Evolutionary conservation across 2,888 invertebrate genomes (phyloP).

Genomic region (Diarsia mendica): DNA sequence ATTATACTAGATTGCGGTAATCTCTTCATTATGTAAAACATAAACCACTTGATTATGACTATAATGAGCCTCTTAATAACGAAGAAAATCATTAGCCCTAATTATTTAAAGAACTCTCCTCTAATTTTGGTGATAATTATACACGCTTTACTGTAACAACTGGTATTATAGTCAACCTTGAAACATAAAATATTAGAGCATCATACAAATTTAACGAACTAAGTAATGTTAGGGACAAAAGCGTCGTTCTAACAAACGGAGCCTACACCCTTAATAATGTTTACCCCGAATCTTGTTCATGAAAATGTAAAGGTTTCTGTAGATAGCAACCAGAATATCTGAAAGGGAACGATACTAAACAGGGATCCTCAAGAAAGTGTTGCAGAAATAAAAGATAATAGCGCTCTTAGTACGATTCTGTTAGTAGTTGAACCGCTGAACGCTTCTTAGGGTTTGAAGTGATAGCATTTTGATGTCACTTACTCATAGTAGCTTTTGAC

Average conservation of each 20-base stretch:
- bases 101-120: conserved; percentile 3
- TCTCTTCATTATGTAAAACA: not conserved
- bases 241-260: conserved; percentile 33
- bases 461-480: conserved; percentile 2
- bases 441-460: conserved; percentile 3
- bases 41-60: not conserved
- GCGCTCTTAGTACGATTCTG: conserved; percentile 16
- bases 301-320: conserved; percentile 45
- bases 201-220: conserved; percentile 52
- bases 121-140: conserved; percentile 18
- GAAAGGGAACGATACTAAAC: conserved; percentile 23
- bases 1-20: not conserved
- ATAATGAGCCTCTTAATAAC: not conserved
- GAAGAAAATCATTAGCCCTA: not conserved
- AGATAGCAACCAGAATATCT: conserved; percentile 45
- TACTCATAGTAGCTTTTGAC: not conserved
- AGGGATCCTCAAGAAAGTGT: conserved; percentile 1
- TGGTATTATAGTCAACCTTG: conserved; percentile 44
- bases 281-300: conserved; percentile 44
- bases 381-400: conserved; percentile 28
- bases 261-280: conserved; percentile 44
- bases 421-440: conserved; percentile 7
- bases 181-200: conserved; percentile 24
- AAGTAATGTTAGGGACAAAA: conserved; percentile 51
- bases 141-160: conserved; percentile 9